Percentiles rank a stretch among this genome's conserved stretches.
Evolutionary conservation across 2,113 vertebrate genomes (phyloP).

Genomic region (Oncorhynchus gorbuscha): DNA sequence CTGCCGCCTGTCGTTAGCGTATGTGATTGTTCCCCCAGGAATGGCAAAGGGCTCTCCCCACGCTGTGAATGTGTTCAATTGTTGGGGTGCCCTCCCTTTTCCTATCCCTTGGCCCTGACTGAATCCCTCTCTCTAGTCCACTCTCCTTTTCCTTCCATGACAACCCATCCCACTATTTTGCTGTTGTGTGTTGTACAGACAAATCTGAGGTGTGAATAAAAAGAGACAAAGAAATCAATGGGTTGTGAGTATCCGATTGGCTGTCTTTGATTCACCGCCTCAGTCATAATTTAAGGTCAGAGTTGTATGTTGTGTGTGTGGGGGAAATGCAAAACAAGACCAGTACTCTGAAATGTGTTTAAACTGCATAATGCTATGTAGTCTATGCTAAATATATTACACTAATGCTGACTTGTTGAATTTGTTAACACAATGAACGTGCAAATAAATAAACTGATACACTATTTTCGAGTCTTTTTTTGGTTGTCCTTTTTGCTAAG

Average conservation of each 20-base stretch:
- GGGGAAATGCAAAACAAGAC: slow-evolving; percentile 47
- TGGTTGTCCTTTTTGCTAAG: neutral
- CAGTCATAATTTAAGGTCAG: neutral
- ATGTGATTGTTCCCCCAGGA: slow-evolving; percentile 14
- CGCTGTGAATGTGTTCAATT: slow-evolving; percentile 20
- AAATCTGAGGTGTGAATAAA: too few species aligned
- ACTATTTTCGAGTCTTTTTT: slow-evolving; percentile 44
- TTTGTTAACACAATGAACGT: slow-evolving; percentile 77
- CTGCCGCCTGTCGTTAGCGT: slow-evolving; percentile 16
- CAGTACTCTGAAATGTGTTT: slow-evolving; percentile 65
- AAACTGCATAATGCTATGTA: slow-evolving; percentile 69
- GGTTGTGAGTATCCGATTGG: neutral
- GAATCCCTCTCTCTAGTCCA: too few species aligned
- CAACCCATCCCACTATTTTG: neutral
- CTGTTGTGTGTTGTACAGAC: neutral
- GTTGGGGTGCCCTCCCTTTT: neutral
- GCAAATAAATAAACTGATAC: slow-evolving; percentile 82
- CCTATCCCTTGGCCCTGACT: too few species aligned
- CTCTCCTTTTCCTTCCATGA: neutral
- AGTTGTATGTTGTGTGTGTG: slow-evolving; percentile 13
- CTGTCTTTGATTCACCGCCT: neutral
- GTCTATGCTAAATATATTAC: slow-evolving; percentile 75
- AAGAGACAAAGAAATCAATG: neutral
- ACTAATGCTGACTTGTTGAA: slow-evolving; percentile 80
- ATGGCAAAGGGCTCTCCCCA: slow-evolving; percentile 10